These are phyloP conservation scores for Rhipidura dahli DNA, from an alignment of 2,113 vertebrate species.

Conservation along the genomic window DNA sequence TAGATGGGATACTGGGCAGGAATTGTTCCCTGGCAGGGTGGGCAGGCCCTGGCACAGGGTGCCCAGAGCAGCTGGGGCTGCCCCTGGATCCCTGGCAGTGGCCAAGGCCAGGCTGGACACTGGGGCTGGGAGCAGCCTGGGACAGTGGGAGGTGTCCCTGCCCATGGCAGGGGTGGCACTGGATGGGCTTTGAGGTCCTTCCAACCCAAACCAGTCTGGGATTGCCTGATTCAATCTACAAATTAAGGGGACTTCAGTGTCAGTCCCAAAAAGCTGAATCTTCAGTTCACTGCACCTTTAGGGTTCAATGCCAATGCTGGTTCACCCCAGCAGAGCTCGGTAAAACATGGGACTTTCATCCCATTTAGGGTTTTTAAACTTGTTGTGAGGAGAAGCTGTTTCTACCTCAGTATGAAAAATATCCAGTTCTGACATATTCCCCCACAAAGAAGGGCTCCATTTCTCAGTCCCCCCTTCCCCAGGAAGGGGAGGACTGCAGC, in stretches of 20 bases:
- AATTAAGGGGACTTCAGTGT: not conserved
- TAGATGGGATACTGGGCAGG: not conserved
- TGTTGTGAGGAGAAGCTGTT: rapidly evolving
- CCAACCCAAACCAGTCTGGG: not conserved
- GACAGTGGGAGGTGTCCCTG: not conserved
- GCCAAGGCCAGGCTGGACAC: not conserved
- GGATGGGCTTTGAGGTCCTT: not conserved
- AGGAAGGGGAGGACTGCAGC: not conserved
- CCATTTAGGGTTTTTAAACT: not conserved
- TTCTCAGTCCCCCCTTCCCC: not conserved
- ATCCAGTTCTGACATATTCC: not conserved
- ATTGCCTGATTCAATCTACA: not conserved
- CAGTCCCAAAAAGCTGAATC: not conserved
- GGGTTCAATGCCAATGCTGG: not conserved
- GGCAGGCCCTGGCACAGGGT: not conserved
- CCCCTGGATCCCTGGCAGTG: not conserved
- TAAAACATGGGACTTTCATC: rapidly evolving
- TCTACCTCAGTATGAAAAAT: not conserved
- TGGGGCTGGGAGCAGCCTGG: not conserved
- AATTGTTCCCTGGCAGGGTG: not conserved
- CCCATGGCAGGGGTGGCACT: too few relatives aligned
- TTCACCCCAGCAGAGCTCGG: not conserved
- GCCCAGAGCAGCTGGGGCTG: not conserved
- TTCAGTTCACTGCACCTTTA: not conserved
- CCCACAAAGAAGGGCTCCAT: not conserved